Conservation (phyloP, 2,888 invertebrate species). For the Spisula subtruncata region DNA sequence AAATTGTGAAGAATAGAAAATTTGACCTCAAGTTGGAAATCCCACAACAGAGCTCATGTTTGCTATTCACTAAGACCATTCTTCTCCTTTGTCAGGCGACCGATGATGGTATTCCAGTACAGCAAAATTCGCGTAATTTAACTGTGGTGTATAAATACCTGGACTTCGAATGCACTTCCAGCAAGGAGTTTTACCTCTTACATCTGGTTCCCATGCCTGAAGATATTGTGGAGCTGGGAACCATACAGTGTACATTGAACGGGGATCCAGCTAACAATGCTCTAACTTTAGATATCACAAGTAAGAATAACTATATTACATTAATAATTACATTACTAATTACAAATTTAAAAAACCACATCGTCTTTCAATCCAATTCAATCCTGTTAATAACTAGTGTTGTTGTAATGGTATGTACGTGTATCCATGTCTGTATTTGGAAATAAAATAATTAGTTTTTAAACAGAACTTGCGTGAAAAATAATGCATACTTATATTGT, state of each 20-base stretch:
- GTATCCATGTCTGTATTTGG: no score
- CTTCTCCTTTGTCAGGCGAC: slow-evolving; percentile 23
- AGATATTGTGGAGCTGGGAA: background rate
- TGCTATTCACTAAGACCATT: background rate
- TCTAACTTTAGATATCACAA: background rate
- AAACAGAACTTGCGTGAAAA: no score
- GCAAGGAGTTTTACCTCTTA: slow-evolving; percentile 31
- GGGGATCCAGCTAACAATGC: background rate
- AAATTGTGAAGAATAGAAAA: no score
- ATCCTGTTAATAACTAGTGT: no score
- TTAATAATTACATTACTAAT: background rate
- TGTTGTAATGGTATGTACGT: no score
- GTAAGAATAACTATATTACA: background rate
- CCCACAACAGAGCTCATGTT: no score
- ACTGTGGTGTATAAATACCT: slow-evolving; percentile 48
- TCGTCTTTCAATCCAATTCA: no score
- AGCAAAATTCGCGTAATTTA: background rate
- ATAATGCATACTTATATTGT: no score
- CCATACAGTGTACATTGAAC: slow-evolving; percentile 20
- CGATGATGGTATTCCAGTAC: slow-evolving; percentile 54
- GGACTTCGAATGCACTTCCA: slow-evolving; percentile 33
- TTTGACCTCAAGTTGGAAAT: no score
- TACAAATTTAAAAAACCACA: no score
- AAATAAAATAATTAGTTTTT: no score
- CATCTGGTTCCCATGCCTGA: slow-evolving; percentile 34